Percentiles rank a stretch among this genome's conserved stretches.
These are phyloP conservation scores for Montipora capitata DNA, from an alignment of 92 coral and sea anemone genomes.

Conservation along the genomic window DNA sequence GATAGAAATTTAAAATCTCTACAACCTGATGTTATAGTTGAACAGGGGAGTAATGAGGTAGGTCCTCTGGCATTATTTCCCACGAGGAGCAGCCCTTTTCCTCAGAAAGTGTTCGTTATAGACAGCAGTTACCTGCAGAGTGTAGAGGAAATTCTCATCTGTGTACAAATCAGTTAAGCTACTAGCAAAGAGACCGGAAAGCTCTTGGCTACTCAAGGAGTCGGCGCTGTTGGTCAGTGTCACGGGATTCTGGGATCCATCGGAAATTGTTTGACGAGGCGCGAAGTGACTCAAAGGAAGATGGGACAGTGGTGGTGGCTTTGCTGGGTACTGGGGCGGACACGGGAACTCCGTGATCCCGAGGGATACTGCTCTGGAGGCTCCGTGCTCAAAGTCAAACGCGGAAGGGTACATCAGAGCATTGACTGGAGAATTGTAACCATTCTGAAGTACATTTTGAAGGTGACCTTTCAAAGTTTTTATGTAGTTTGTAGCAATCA, in stretches of 20 bases:
- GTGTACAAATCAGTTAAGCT: slow-evolving; percentile 17
- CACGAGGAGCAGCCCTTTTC: too few species aligned
- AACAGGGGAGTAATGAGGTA: too few species aligned
- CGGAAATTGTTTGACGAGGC: background rate
- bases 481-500: slow-evolving; percentile 75
- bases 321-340: slow-evolving; percentile 27
- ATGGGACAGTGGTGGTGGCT: slow-evolving; percentile 16
- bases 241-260: slow-evolving; percentile 9
- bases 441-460: slow-evolving; percentile 1
- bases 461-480: slow-evolving; percentile 53
- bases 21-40: too few species aligned
- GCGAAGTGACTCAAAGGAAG: slow-evolving; percentile 17
- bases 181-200: slow-evolving; percentile 26
- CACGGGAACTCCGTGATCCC: slow-evolving; percentile 12
- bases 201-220: slow-evolving; percentile 19
- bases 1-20: too few species aligned
- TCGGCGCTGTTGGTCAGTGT: background rate
- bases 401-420: background rate
- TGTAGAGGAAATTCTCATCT: slow-evolving; percentile 25
- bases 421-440: slow-evolving; percentile 13
- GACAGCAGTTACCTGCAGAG: slow-evolving; percentile 18
- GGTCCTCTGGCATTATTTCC: too few species aligned
- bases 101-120: too few species aligned
- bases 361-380: background rate
- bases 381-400: slow-evolving; percentile 26